phyloP scores from a whole-genome alignment of 2,888 invertebrate species.

The Boloria euphrosyne region DNA sequence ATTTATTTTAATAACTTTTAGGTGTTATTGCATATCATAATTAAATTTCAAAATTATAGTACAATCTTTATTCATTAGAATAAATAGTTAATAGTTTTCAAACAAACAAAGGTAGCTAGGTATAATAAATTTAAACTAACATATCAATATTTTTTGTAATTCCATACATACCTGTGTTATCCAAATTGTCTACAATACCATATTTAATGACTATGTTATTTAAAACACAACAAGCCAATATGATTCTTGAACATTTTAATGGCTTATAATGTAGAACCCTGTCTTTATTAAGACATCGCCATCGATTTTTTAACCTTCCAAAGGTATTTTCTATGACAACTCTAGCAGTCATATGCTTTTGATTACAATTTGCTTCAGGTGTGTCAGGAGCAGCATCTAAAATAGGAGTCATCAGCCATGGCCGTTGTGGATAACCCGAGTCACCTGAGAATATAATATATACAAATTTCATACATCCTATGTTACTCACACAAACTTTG shows the following conservation, averaged over 20 bases:
- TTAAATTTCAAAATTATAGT: too few relatives aligned
- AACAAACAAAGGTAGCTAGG: too few relatives aligned
- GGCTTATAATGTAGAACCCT: slow-evolving; percentile 44
- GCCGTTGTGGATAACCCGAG: slow-evolving; percentile 34
- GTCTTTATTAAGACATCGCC: slow-evolving; percentile 42
- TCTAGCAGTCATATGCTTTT: slow-evolving; percentile 20
- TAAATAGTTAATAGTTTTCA: too few relatives aligned
- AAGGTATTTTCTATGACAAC: slow-evolving; percentile 35
- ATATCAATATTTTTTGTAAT: too few relatives aligned
- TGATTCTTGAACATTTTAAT: slow-evolving; percentile 22
- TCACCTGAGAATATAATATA: slow-evolving; percentile 31
- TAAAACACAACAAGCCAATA: too few relatives aligned
- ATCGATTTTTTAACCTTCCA: slow-evolving; percentile 39
- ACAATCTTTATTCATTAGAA: too few relatives aligned
- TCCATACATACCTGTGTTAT: too few relatives aligned
- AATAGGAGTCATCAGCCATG: slow-evolving; percentile 40
- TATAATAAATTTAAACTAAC: too few relatives aligned
- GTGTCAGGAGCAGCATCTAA: slow-evolving; percentile 22
- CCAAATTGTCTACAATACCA: too few relatives aligned
- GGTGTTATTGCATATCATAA: too few relatives aligned
- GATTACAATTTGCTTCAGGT: slow-evolving; percentile 22
- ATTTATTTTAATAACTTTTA: too few relatives aligned
- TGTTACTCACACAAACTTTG: not conserved
- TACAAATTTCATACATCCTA: slow-evolving; percentile 14
- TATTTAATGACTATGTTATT: too few relatives aligned